phyloP scores from a whole-genome alignment of 1,140 invertebrate species.

The Ceratina australensis region DNA sequence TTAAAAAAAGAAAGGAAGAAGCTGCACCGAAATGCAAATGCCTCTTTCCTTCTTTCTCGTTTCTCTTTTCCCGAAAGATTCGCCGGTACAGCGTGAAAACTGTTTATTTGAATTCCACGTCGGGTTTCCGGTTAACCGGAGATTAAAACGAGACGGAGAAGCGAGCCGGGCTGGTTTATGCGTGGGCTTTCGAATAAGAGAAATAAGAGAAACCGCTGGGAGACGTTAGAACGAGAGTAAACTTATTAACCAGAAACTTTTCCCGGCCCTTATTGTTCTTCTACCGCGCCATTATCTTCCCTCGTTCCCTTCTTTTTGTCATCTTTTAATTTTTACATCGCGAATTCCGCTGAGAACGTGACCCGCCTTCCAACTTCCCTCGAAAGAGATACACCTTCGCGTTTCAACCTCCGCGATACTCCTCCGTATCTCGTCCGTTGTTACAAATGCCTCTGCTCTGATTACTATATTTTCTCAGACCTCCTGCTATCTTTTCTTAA shows the following conservation, averaged over 20 bases:
- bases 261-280: background rate
- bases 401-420: background rate
- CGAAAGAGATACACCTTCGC: background rate
- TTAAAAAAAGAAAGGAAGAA: no score
- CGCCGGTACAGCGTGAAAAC: background rate
- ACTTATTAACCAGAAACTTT: conserved; percentile 15
- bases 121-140: conserved; percentile 8
- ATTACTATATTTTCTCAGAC: no score
- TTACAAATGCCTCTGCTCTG: no score
- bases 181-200: background rate
- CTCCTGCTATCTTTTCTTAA: no score
- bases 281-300: background rate
- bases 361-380: background rate
- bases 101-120: conserved; percentile 34
- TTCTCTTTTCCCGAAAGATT: background rate
- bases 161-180: background rate
- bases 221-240: conserved; percentile 11
- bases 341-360: background rate
- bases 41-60: background rate
- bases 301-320: no score
- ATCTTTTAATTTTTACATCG: no score
- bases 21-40: background rate
- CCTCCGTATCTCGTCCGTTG: background rate
- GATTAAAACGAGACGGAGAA: background rate
- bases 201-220: background rate